phyloP scores from a whole-genome alignment of 1,140 invertebrate genomes.

The Penaeus indicus region DNA sequence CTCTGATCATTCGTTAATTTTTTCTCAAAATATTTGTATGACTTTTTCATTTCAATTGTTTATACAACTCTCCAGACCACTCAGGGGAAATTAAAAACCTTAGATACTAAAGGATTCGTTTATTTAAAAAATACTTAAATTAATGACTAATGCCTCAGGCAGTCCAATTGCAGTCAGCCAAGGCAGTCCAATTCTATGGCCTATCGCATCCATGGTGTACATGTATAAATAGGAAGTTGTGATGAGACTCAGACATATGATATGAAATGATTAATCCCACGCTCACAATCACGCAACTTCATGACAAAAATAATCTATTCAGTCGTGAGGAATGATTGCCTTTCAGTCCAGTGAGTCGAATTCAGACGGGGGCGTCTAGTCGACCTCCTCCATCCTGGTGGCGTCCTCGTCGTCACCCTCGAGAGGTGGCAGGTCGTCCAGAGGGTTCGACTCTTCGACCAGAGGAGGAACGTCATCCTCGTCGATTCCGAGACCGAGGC shows the following conservation, averaged over 20 bases:
- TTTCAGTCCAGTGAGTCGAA: constrained; percentile 77
- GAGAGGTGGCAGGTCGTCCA: constrained; percentile 79
- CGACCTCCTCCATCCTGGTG: constrained; percentile 97
- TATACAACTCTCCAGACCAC: no score
- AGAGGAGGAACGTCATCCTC: constrained; percentile 85
- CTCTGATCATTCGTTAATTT: no score
- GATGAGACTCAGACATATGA: constrained; percentile 27
- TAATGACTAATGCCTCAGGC: not conserved
- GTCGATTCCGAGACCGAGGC: constrained; percentile 94
- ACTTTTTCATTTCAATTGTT: no score
- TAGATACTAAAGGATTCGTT: no score
- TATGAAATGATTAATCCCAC: not conserved
- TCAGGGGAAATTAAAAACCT: no score
- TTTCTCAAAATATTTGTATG: no score
- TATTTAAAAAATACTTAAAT: not conserved
- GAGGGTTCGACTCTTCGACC: constrained; percentile 75
- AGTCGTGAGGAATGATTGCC: constrained; percentile 91
- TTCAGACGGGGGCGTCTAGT: constrained; percentile 84
- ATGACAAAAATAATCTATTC: constrained; percentile 89
- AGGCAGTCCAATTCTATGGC: no score
- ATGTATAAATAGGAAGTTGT: no score
- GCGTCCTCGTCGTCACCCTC: constrained; percentile 91
- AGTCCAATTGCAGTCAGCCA: no score
- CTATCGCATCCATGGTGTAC: no score
- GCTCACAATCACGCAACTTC: not conserved